Evolutionary conservation across 1,140 invertebrate genomes (phyloP), one percentile per base, ranked within the genome.

Genomic region (Meloidogyne chitwoodi): DNA sequence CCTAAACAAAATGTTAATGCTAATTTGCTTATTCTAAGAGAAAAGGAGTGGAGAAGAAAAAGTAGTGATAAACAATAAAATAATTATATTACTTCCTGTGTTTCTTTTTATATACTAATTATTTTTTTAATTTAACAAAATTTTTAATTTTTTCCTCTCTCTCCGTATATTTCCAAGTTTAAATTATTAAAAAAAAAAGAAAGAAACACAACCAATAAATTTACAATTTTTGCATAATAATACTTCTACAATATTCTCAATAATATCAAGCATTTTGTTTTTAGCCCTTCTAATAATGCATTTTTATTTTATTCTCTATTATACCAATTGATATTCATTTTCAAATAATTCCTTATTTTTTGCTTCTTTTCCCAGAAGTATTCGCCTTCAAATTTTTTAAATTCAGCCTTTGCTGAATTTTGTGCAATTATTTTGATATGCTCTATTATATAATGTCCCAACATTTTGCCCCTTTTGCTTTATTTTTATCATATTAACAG

Each of bases 1-100:
- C 77, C 84, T 24, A 26, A 48, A 24, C 44, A 79, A 68, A 77
- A 79, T 68, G 29, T 67, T 34, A 79, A 79, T 68, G 56, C 19
- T 31, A 75, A n/a, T 75, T n/a, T 75, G 24, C 34, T 73, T 56
- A 19, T 19, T 56, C n/a, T 56, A n/a, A 56, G 48, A 22, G 48
- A 56, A 56, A 56, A 56, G 19, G 19, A 56, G 6, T 56, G 48
- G 48, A 56, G 48, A 56, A 56, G 48, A 22, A 56, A n/a, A 56
- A 56, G 48, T 56, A 56, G 48, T 56, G 12, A 19, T 48, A 19
- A 48, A 48, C 16, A 48, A 48, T 48, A 19, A 48, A 19, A 14
- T 14, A 41, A 14, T 41, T 41, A 41, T 12, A 41, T 19, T 48
- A 41, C 5, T 48, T 19, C 16, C 16, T 19, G 44, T 48, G 44